Evolutionary conservation across 2,888 invertebrate genomes (phyloP), one percentile per base, ranked within the genome.

Genomic region (Dasysyrphus tricinctus): DNA sequence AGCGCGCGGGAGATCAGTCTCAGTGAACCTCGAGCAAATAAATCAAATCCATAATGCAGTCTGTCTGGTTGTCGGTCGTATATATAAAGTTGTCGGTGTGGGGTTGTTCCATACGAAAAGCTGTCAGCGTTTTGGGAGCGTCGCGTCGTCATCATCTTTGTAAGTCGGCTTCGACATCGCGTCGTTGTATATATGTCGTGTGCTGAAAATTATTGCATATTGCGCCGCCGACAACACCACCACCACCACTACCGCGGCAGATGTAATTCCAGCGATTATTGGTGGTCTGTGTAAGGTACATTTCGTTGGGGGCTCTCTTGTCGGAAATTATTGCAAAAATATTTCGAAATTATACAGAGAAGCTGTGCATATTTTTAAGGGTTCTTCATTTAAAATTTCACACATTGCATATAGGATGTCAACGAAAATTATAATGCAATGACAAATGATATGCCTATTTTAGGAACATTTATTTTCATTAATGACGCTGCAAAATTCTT

Each of bases 141-240:
- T 77, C 70, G 51, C 51, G 51, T 12, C 16, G 67, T 49, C 65
- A 47, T 19, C 65, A 47, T 19, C 11, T n/a, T 32, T 6, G 63
- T n/a, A 57, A 11, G 57, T 11, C 57, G 37, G 19, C 49, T 19
- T 63, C n/a, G 9, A n/a, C 29, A 47, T 57, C 34, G 32, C 19
- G 61, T 61, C 56, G 56, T 51, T 24, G 7, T 19, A 3, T 44
- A 59, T 75, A 37, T 37, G 85, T 81, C 86, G 81, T 86, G 86
- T 79, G 82, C 79, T 86, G 49, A 86, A 86, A 79, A 82, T 82
- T 42, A 85, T 80, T 85, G 80, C 85, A 80, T 70, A 73, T 76
- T n/a, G n/a, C 70, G 74, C 85, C 72, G 79, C 57, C 67, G 34
- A n/a, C 32, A 34, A 34, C 56, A 34, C 39, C 32, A 16, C 16